Percentiles rank a stretch among this genome's conserved stretches.
phyloP scores from a whole-genome alignment of 2,113 vertebrate species.

The Balaenoptera acutorostrata region DNA sequence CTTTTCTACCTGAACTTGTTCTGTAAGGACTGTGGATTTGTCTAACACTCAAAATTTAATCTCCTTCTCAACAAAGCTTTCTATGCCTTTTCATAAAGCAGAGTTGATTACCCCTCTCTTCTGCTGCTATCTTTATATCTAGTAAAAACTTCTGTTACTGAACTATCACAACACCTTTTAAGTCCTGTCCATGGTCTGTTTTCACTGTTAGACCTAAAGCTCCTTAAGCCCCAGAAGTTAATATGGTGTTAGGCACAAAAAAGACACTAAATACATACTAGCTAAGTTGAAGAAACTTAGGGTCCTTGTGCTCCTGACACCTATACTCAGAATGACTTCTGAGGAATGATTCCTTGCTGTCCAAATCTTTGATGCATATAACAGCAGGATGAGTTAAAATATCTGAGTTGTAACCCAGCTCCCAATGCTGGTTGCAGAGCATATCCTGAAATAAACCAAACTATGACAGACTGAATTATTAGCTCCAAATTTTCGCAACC shows the following conservation, averaged over 20 bases:
- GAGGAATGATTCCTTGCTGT: not conserved
- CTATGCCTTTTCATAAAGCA: not conserved
- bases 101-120: not conserved
- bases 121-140: not conserved
- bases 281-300: not conserved
- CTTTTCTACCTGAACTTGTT: not conserved
- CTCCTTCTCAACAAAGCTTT: not conserved
- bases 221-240: not conserved
- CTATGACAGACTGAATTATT: not conserved
- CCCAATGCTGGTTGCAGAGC: too few relatives aligned
- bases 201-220: not conserved
- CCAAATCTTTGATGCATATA: not conserved
- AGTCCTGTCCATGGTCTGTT: not conserved
- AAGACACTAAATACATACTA: not conserved
- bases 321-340: not conserved
- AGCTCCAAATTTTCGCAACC: not conserved
- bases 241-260: not conserved
- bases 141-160: not conserved
- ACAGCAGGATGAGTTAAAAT: not conserved
- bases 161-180: not conserved
- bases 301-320: not conserved
- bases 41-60: not conserved
- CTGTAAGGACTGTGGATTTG: not conserved
- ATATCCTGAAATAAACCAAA: not conserved
- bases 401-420: not conserved